Conservation (phyloP, 2,888 invertebrate species). For the Dermolepida albohirtum region DNA sequence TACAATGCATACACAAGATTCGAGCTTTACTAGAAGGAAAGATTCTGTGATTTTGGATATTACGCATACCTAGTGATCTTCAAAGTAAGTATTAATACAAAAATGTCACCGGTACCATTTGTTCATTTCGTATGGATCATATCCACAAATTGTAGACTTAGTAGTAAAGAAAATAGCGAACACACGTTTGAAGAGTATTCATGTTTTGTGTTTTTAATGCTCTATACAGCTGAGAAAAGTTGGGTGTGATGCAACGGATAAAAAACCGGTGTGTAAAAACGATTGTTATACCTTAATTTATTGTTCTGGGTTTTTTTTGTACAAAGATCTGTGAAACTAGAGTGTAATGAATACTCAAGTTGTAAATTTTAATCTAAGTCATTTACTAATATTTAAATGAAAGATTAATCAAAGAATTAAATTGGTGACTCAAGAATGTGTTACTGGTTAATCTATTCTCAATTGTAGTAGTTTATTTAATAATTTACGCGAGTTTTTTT, state of each 20-base stretch:
- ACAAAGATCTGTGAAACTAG: constrained; percentile 36
- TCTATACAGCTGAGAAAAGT: too few relatives aligned
- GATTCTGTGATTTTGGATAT: constrained; percentile 61
- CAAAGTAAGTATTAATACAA: constrained; percentile 46
- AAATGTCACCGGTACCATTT: constrained; percentile 25
- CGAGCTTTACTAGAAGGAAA: constrained; percentile 60
- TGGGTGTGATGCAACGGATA: not conserved
- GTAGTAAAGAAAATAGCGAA: not conserved
- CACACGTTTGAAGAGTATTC: not conserved
- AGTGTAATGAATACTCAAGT: constrained; percentile 36
- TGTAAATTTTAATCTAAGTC: constrained; percentile 39
- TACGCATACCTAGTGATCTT: constrained; percentile 61
- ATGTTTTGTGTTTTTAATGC: too few relatives aligned
- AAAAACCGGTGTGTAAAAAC: constrained; percentile 27
- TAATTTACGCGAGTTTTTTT: too few relatives aligned
- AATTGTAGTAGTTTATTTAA: not conserved
- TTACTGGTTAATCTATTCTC: not conserved
- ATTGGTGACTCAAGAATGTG: not conserved
- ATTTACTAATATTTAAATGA: constrained; percentile 23
- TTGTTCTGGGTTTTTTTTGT: constrained; percentile 28
- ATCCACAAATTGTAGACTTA: constrained; percentile 1
- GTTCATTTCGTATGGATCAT: constrained; percentile 17
- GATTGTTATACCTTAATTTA: constrained; percentile 26
- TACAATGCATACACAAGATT: constrained; percentile 68
- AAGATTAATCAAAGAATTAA: constrained; percentile 8